phyloP scores from a whole-genome alignment of 2,888 invertebrate genomes.

The Venustoraphidia nigricollis region DNA sequence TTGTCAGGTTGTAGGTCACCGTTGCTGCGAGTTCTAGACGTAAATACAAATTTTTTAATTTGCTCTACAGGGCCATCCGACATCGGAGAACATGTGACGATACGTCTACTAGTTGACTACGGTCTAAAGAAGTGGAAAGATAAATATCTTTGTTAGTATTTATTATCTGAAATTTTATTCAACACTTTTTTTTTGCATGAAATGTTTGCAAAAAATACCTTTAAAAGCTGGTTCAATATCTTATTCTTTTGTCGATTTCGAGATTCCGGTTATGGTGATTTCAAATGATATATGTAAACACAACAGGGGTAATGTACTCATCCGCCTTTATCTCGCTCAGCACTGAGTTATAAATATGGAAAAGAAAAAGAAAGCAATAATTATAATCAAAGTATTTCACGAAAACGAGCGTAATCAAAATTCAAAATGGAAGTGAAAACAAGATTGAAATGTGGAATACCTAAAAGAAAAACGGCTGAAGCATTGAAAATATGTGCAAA shows the following conservation, averaged over 20 bases:
- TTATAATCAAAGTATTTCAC: not conserved
- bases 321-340: no score
- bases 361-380: conserved; percentile 2
- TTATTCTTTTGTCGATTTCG: no score
- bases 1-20: conserved; percentile 49
- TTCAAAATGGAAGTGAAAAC: conserved; percentile 8
- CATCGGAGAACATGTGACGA: conserved; percentile 28
- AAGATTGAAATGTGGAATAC: conserved; percentile 17
- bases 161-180: no score
- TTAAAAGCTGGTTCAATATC: no score
- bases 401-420: conserved; percentile 1
- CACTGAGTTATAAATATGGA: no score
- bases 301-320: no score
- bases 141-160: no score
- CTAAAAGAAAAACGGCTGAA: conserved; percentile 24
- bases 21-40: conserved; percentile 43
- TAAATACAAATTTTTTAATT: conserved; percentile 71
- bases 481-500: conserved; percentile 27
- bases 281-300: no score
- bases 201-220: no score
- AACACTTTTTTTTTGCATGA: no score
- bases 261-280: no score
- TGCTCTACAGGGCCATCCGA: conserved; percentile 48
- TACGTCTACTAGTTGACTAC: not conserved
- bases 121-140: no score